These are phyloP conservation scores for Tachina fera DNA, from an alignment of 2,888 invertebrate species.

Conservation along the genomic window DNA sequence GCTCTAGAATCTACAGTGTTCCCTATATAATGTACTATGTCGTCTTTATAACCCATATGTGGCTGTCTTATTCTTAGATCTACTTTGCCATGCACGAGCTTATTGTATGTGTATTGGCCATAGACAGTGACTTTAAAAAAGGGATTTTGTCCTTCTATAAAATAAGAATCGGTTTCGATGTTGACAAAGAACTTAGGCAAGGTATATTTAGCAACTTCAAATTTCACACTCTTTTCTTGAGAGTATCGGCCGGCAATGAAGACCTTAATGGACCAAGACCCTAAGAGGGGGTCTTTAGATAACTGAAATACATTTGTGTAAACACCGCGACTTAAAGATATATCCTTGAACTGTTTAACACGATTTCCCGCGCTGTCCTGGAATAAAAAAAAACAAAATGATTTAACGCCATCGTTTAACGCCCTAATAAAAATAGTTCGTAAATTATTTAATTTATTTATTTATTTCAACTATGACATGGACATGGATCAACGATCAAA, in stretches of 20 bases:
- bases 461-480: no score
- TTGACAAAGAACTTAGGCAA: conserved; percentile 96
- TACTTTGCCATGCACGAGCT: conserved; percentile 91
- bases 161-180: conserved; percentile 91
- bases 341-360: conserved; percentile 91
- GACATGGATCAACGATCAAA: no score
- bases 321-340: conserved; percentile 88
- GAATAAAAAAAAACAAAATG: background rate
- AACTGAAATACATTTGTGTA: conserved; percentile 90
- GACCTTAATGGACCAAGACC: conserved; percentile 93
- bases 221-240: conserved; percentile 70
- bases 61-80: background rate
- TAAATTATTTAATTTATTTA: no score
- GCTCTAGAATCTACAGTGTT: background rate
- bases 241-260: conserved; percentile 82
- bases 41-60: background rate
- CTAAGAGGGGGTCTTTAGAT: conserved; percentile 92
- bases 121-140: conserved; percentile 84
- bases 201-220: conserved; percentile 93
- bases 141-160: conserved; percentile 89
- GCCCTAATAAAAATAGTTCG: no score
- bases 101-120: conserved; percentile 91
- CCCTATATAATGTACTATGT: background rate
- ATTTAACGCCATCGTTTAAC: no score
- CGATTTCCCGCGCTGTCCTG: conserved; percentile 91